Percentiles rank a stretch among this genome's conserved stretches.
Evolutionary conservation across 2,888 invertebrate species (phyloP).

Genomic region (Agrotis exclamationis): DNA sequence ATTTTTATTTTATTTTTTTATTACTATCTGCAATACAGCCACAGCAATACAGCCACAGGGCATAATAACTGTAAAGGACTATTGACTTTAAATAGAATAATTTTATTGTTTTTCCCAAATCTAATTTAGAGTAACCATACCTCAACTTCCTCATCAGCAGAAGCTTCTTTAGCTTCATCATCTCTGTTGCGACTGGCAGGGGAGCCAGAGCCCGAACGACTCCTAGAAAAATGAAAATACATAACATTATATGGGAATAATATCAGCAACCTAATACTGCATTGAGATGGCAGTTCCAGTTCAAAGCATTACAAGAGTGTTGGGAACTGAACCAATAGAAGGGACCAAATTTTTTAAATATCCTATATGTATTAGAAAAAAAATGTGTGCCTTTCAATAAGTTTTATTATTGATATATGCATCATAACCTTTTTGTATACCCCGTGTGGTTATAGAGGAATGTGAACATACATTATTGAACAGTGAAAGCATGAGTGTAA

Average conservation of each 20-base stretch:
- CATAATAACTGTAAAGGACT: too few species aligned
- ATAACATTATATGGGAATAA: too few species aligned
- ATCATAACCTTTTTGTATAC: background rate
- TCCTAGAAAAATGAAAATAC: slow-evolving; percentile 71
- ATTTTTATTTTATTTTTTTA: too few species aligned
- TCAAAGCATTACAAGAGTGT: too few species aligned
- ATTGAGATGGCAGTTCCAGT: background rate
- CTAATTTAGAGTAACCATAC: slow-evolving; percentile 58
- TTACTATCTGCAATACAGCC: too few species aligned
- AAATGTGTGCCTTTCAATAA: background rate
- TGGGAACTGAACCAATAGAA: background rate
- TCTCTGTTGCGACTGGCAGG: slow-evolving; percentile 86
- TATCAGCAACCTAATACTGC: background rate
- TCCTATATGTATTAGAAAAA: background rate
- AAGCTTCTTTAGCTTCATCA: slow-evolving; percentile 94
- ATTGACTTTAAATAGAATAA: too few species aligned
- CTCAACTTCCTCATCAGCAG: slow-evolving; percentile 93
- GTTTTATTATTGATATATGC: background rate
- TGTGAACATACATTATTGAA: slow-evolving; percentile 13
- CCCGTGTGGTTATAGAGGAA: background rate
- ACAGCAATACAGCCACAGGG: too few species aligned
- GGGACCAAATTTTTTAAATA: background rate
- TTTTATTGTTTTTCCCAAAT: too few species aligned
- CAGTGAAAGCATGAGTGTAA: slow-evolving; percentile 12
- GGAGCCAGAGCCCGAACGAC: slow-evolving; percentile 84